A percentile compares a stretch with the other conserved stretches of the same genome.
These are phyloP conservation scores for Xenentodon cancila DNA, from an alignment of 2,797 vertebrate genomes.

Conservation along the genomic window DNA sequence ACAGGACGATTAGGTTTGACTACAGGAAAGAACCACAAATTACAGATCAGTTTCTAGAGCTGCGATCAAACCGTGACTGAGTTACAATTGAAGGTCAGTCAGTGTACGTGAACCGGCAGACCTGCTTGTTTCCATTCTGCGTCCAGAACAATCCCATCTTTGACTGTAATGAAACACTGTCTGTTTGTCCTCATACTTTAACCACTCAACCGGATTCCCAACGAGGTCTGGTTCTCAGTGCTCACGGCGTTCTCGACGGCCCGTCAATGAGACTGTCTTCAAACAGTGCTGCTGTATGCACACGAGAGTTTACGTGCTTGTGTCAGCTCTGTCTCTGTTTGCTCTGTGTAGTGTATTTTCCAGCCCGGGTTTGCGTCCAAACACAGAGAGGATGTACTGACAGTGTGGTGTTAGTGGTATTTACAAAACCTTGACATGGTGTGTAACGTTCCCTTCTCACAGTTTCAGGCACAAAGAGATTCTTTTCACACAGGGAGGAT, in stretches of 20 bases:
- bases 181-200: slow-evolving; percentile 44
- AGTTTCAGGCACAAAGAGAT: slow-evolving; percentile 12
- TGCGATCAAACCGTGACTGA: slow-evolving; percentile 10
- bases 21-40: slow-evolving; percentile 1
- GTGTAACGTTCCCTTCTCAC: slow-evolving; percentile 34
- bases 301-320: slow-evolving; percentile 54
- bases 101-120: slow-evolving; percentile 55
- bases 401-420: slow-evolving; percentile 54
- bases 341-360: slow-evolving; percentile 30
- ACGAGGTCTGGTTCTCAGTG: slow-evolving; percentile 14
- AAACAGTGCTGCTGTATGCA: slow-evolving; percentile 55
- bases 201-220: slow-evolving; percentile 43
- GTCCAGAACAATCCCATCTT: slow-evolving; percentile 58
- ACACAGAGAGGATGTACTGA: slow-evolving; percentile 54
- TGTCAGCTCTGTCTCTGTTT: slow-evolving; percentile 62
- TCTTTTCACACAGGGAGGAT: not conserved
- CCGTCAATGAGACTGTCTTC: slow-evolving; percentile 59
- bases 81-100: slow-evolving; percentile 29
- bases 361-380: slow-evolving; percentile 33
- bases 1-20: slow-evolving; percentile 1
- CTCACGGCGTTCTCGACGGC: slow-evolving; percentile 40
- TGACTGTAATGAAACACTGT: slow-evolving; percentile 51
- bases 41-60: not conserved
- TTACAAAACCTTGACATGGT: slow-evolving; percentile 60
- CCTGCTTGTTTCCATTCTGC: slow-evolving; percentile 38